phyloP scores from a whole-genome alignment of 35 echinoderm and acorn worm genomes.

The Ptychodera flava region DNA sequence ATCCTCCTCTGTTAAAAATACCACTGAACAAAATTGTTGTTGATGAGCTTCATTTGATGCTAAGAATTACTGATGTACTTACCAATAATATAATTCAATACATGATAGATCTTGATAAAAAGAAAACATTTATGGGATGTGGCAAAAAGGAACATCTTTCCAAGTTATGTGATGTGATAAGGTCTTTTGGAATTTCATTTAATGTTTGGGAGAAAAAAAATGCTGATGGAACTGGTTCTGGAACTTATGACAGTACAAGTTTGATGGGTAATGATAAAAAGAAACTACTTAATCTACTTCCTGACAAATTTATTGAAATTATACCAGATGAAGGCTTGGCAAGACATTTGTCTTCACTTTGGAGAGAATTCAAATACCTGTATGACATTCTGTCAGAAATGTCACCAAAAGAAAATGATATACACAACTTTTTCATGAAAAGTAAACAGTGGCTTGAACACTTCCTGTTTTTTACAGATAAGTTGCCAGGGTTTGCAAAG shows the following conservation, averaged over 20 bases:
- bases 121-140: background rate
- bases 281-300: background rate
- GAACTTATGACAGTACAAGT: background rate
- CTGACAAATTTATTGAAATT: background rate
- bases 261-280: background rate
- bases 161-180: background rate
- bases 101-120: background rate
- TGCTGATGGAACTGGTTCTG: background rate
- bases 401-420: background rate
- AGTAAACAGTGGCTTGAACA: background rate
- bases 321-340: background rate
- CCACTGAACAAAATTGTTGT: background rate
- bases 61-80: background rate
- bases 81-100: background rate
- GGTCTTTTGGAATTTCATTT: background rate
- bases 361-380: background rate
- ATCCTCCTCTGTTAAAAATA: background rate
- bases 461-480: background rate
- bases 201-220: background rate
- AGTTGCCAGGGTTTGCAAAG: background rate
- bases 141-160: background rate
- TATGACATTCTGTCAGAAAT: background rate
- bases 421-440: background rate
- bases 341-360: background rate
- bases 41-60: background rate